phyloP scores from a whole-genome alignment of 2,797 vertebrate genomes.

The Falco concolor region DNA sequence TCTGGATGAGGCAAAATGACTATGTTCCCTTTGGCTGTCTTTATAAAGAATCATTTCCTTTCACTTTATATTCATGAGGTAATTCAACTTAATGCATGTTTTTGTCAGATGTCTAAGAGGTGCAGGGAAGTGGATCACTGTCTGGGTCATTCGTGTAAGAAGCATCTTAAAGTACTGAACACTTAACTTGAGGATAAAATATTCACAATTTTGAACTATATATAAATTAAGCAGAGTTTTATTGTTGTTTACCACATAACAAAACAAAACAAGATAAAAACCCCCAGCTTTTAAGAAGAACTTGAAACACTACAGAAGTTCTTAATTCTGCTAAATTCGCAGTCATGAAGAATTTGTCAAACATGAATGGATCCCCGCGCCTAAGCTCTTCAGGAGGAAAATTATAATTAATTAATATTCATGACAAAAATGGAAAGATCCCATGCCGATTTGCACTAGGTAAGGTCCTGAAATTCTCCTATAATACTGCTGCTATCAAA shows the following conservation, averaged over 20 bases:
- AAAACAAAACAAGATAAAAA: background rate
- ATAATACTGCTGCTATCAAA: background rate
- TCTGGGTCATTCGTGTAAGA: constrained; percentile 11
- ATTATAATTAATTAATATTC: background rate
- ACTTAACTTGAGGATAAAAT: background rate
- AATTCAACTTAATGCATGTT: constrained; percentile 6
- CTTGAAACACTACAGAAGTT: background rate
- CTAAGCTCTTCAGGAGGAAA: background rate
- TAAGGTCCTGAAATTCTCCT: background rate
- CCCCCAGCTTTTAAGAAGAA: background rate
- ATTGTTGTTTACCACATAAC: background rate
- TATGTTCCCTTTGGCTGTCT: background rate
- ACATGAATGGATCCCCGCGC: background rate
- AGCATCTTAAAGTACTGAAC: background rate
- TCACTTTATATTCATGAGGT: constrained; percentile 46
- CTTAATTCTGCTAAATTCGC: background rate
- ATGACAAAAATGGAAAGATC: background rate
- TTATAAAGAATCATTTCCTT: constrained; percentile 11
- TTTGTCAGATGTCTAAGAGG: constrained; percentile 15
- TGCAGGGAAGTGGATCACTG: background rate
- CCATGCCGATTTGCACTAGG: background rate
- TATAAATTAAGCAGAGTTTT: background rate
- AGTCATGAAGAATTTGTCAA: background rate
- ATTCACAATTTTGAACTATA: background rate
- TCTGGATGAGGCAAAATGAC: background rate